Conservation (phyloP, 2,888 invertebrate species). For the Drosophila histrio region DNA sequence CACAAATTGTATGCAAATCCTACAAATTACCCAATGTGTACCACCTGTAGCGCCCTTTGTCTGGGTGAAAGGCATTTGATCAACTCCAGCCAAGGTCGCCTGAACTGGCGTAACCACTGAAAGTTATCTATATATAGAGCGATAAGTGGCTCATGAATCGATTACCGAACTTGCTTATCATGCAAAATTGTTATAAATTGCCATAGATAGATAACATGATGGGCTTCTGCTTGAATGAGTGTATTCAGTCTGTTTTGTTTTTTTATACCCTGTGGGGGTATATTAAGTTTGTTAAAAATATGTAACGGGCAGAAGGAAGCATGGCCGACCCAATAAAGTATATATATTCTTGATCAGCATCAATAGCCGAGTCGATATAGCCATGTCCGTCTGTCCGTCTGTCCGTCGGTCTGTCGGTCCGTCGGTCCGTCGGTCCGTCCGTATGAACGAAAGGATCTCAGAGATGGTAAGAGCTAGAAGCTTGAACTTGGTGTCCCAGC, state of each 20-base stretch:
- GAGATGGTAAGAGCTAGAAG: no score
- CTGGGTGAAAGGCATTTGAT: conserved; percentile 19
- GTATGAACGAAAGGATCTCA: no score
- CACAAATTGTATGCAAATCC: conserved; percentile 16
- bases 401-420: no score
- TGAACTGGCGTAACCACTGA: conserved; percentile 10
- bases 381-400: no score
- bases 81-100: conserved; percentile 22
- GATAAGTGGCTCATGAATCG: conserved; percentile 36
- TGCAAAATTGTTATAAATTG: conserved; percentile 40
- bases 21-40: conserved; percentile 1
- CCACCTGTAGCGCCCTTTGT: conserved; percentile 30
- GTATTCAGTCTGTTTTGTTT: background rate
- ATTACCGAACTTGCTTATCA: conserved; percentile 32
- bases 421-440: no score
- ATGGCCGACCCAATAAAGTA: no score
- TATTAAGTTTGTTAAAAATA: no score
- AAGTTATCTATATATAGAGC: conserved; percentile 6
- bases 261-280: no score
- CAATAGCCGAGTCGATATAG: no score
- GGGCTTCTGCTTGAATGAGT: conserved; percentile 4
- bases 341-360: no score
- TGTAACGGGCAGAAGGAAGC: no score
- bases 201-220: conserved; percentile 22
- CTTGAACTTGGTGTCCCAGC: no score